Conservation (phyloP, 2,888 invertebrate genomes). For the Apotomis capreana region DNA sequence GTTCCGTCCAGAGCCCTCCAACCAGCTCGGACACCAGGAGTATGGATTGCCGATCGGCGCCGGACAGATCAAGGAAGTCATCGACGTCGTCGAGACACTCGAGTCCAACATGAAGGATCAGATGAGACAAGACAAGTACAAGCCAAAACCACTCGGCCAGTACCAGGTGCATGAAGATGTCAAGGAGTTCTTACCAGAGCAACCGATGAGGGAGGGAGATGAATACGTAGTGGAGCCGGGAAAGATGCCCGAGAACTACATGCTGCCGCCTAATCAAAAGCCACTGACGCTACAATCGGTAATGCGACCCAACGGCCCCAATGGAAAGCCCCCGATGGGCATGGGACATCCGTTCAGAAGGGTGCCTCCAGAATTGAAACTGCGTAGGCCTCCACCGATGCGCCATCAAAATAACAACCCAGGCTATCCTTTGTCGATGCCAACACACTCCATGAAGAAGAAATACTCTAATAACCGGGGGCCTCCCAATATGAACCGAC, state of each 20-base stretch:
- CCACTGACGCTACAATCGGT: slow-evolving; percentile 78
- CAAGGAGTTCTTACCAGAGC: slow-evolving; percentile 67
- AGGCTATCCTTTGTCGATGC: slow-evolving; percentile 70
- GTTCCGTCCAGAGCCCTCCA: slow-evolving; percentile 48
- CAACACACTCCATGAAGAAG: slow-evolving; percentile 55
- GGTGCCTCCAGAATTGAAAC: slow-evolving; percentile 74
- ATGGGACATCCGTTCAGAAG: slow-evolving; percentile 71
- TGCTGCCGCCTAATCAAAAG: slow-evolving; percentile 69
- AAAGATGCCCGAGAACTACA: slow-evolving; percentile 63
- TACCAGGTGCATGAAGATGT: slow-evolving; percentile 72
- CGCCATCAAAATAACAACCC: slow-evolving; percentile 58
- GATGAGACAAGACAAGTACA: slow-evolving; percentile 56
- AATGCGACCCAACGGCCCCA: slow-evolving; percentile 65
- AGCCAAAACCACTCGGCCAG: slow-evolving; percentile 53
- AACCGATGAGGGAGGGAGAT: slow-evolving; percentile 68
- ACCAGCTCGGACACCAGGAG: slow-evolving; percentile 60
- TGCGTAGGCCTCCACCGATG: slow-evolving; percentile 66
- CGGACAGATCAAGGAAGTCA: slow-evolving; percentile 74
- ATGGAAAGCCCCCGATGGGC: slow-evolving; percentile 53
- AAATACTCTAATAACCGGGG: slow-evolving; percentile 58
- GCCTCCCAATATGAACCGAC: slow-evolving; percentile 60
- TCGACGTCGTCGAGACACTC: slow-evolving; percentile 72
- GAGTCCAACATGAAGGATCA: slow-evolving; percentile 70
- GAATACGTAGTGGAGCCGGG: slow-evolving; percentile 68
- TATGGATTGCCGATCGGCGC: slow-evolving; percentile 75